Percentiles rank a stretch among this genome's conserved stretches.
Conservation (phyloP, 2,888 invertebrate species). For the Stenotaenia linearis region DNA sequence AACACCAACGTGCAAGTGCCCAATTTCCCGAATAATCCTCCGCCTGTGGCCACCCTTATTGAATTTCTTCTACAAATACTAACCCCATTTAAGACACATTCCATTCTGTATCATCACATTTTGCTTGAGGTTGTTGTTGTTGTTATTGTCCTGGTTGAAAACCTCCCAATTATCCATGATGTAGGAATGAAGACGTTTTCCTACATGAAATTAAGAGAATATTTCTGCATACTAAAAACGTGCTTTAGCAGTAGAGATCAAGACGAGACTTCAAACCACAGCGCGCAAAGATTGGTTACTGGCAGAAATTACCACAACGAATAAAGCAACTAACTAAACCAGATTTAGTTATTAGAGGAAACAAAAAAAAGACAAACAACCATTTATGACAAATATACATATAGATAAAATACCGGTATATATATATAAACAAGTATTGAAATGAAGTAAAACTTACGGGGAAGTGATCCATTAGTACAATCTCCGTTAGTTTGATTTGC, state of each 20-base stretch:
- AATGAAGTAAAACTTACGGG: not conserved
- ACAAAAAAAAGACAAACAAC: not conserved
- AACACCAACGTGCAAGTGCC: not conserved
- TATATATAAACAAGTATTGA: not conserved
- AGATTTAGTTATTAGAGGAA: not conserved
- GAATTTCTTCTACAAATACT: not conserved
- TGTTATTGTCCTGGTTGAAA: slow-evolving; percentile 19
- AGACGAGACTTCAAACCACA: not conserved
- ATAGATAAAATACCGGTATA: not conserved
- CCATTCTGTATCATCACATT: slow-evolving; percentile 11
- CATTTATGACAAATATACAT: not conserved
- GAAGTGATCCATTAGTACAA: slow-evolving; percentile 15
- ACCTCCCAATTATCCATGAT: not conserved
- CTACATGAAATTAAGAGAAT: slow-evolving; percentile 11
- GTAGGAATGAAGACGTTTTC: not conserved
- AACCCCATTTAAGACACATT: slow-evolving; percentile 8
- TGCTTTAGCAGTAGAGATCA: not conserved
- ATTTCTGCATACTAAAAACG: not conserved
- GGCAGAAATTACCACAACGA: not conserved
- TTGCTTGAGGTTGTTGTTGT: slow-evolving; percentile 6
- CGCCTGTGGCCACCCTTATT: not conserved
- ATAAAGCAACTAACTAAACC: not conserved
- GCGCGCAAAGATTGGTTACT: not conserved
- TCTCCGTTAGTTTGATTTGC: not conserved
- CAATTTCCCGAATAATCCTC: not conserved